Base-by-base conservation (phyloP, 2,888 invertebrate genomes). In the Hypselothyrea guttata region DNA sequence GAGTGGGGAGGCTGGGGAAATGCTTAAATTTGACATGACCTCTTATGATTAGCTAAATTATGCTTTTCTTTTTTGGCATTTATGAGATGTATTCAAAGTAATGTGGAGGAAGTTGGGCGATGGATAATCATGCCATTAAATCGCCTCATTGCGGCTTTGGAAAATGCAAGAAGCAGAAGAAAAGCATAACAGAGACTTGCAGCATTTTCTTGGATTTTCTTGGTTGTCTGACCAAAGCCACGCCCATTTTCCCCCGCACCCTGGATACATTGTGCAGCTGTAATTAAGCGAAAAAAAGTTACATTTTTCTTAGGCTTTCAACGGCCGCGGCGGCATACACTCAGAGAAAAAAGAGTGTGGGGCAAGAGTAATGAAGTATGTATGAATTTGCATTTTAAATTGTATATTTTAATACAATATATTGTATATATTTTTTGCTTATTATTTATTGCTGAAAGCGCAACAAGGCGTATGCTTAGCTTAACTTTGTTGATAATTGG, bases 391-490 rank as follows among this genome's bases (percentile, higher is more conserved):
- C 84, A 82, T 82, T 82, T 84, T 77, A 84, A 82, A 76, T 84
- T 68, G 83, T 61, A 11, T 54, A 68, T 62, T 72, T 71, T 74
- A 76, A 83, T 67, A 65, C 62, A 52, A 34, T 18, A 7, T 18
- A 5, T 34, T 44, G 15, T 49, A 31, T 41, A 47, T 46, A 65
- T 73, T 48, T 66, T 51, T 75, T 49, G 55, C 51, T 61, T 69
- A 65, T 79, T 79, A 83, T 79, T 79, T 83, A 75, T 77, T 70
- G 66, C 71, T 58, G 63, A 62, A 64, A 75, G 66, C 78, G 84
- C 82, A 78, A 82, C 84, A 71, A 74, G 83, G 72, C 76, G 83
- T 73, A 82, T 82, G 82, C 79, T 76, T 79, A 82, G 79, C 84
- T 82, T 71, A 82, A 82, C 84, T 82, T 71, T 75, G 64, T 84